Evolutionary conservation across 2,888 invertebrate species (phyloP), one percentile per base, ranked within the genome.

Genomic region (Euplexia lucipara): DNA sequence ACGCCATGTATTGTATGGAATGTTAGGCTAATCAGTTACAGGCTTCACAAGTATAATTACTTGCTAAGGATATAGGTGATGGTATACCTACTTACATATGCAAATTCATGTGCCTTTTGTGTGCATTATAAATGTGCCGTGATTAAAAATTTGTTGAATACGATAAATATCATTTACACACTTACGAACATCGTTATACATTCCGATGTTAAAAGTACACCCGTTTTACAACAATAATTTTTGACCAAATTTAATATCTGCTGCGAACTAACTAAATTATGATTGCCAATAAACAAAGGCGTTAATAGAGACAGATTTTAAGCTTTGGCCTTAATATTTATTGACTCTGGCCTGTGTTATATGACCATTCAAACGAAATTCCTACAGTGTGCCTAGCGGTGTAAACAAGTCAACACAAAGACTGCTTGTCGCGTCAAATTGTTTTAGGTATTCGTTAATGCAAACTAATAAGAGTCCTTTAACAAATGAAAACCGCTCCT

Each of bases 391-490:
- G 83, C 80, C 80, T 72, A 75, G 81, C 78, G 67, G 66, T 79
- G 81, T 85, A 85, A 85, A 88, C 86, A 87, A 82, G 82, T 83
- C 86, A 82, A 82, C 81, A 84, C 74, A 83, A 81, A 82, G 82
- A 75, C 73, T 72, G 79, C 77, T 75, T 86, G 78, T 78, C 82
- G 77, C 76, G 80, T 83, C 83, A 83, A 81, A 79, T 73, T 75
- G 75, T 81, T 79, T 79, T 71, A 70, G 77, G 76, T 83, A 85
- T 82, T 83, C 67, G 56, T 70, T 71, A 79, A 81, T 76, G 63
- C 82, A 80, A 79, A 78, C 60, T 52, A 63, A 67, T 47, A 41
- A 32, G 8, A 48, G 8, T 16, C 9, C 18, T 7, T 5, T 10
- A 22, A 16, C 47, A 39, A 60, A 30, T 51, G 1, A 82, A 70